A percentile compares a stretch with the other conserved stretches of the same genome.
Evolutionary conservation across 2,113 vertebrate species (phyloP).

Genomic region (Scartelaos histophorus): DNA sequence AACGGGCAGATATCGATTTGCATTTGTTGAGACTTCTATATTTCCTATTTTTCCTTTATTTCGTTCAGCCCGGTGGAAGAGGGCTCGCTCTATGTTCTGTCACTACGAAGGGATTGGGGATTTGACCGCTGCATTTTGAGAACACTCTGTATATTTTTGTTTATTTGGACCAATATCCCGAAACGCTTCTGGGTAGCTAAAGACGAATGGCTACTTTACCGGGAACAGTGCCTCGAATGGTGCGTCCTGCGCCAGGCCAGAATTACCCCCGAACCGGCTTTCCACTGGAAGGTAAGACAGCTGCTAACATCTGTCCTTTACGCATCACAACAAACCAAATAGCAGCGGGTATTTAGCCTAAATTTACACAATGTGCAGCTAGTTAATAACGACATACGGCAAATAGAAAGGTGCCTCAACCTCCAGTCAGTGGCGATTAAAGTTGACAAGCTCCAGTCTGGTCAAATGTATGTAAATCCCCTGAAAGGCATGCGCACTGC

Average conservation of each 20-base stretch:
- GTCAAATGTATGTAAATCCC: constrained; percentile 17
- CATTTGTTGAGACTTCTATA: constrained; percentile 17
- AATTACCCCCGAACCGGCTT: constrained; percentile 96
- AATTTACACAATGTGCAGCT: constrained; percentile 26
- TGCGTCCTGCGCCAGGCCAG: constrained; percentile 94
- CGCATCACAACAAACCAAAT: constrained; percentile 12
- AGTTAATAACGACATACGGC: constrained; percentile 40
- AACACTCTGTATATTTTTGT: constrained; percentile 25
- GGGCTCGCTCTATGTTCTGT: constrained; percentile 60
- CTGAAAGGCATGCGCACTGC: constrained; percentile 1
- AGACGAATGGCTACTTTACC: constrained; percentile 82
- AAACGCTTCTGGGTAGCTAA: constrained; percentile 65
- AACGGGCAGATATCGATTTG: constrained; percentile 24
- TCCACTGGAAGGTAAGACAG: constrained; percentile 91
- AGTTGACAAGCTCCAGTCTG: constrained; percentile 37
- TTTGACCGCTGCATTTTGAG: constrained; percentile 62
- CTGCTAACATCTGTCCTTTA: constrained; percentile 23
- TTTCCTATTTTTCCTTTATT: constrained; percentile 19
- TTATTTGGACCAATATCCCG: constrained; percentile 62
- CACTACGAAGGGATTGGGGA: constrained; percentile 70
- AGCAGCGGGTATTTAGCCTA: constrained; percentile 6
- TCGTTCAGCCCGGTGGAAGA: constrained; percentile 44
- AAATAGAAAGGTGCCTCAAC: constrained; percentile 51
- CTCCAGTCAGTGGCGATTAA: constrained; percentile 43
- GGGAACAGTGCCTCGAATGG: constrained; percentile 92